Conservation (phyloP, 2,797 vertebrate species). For the Threskiornis aethiopicus region DNA sequence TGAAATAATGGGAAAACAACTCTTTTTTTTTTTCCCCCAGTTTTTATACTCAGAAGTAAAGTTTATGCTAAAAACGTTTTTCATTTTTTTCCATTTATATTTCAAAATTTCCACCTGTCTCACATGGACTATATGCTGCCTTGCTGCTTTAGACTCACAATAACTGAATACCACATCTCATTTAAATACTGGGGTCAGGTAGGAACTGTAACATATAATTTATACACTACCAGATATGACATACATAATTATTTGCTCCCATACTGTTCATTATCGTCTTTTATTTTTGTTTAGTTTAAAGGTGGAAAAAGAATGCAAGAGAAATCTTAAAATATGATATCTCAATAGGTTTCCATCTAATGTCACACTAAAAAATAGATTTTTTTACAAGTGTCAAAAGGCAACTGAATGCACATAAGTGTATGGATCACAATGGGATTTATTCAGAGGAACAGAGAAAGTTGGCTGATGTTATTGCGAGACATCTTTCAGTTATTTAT, state of each 20-base stretch:
- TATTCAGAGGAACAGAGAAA: background rate
- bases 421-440: background rate
- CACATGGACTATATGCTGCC: background rate
- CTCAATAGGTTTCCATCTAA: background rate
- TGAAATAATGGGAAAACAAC: background rate
- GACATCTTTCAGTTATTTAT: background rate
- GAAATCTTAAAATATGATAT: background rate
- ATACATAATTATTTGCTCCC: background rate
- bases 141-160: background rate
- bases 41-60: background rate
- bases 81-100: background rate
- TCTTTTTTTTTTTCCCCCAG: no score
- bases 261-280: background rate
- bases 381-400: background rate
- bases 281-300: background rate
- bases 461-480: background rate
- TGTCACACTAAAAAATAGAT: fast-evolving
- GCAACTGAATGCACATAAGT: background rate
- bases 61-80: background rate
- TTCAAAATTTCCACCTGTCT: background rate
- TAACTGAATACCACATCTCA: background rate
- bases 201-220: background rate
- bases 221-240: background rate
- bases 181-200: background rate
- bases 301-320: background rate